Evolutionary conservation across 2,797 vertebrate species (phyloP), one percentile per base, ranked within the genome.

Genomic region (Neosalanx taihuensis): DNA sequence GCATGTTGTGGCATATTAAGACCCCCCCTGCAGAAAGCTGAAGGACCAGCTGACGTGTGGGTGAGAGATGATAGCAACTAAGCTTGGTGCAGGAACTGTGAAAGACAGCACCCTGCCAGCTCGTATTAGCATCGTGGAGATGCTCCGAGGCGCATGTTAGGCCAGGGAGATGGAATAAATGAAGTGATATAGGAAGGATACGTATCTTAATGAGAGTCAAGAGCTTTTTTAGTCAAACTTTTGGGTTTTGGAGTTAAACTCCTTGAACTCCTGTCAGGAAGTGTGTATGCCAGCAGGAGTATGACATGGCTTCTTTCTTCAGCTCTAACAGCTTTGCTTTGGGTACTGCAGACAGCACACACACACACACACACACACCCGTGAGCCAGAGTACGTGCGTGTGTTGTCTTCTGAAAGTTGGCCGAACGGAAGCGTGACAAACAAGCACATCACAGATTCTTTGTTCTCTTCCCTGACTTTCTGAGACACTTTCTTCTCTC

Each of bases 301-400:
- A 60, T 84, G 86, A 89, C 74, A 17, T 73, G 65, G 79, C 79
- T 67, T 72, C 13, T 82, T 79, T 46, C 5, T 57, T 61, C 6
- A 51, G 67, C 59, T 37, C 37, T 0, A 5, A 59, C 63, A 71
- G 64, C 68, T 63, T 67, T 7, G 30, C 76, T 66, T 69, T 72
- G 33, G 76, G 68, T 69, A 81, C 51, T 67, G 82, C 76, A 41
- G 60, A 61, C 10, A 1, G 63, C 59, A 72, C 73, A 73, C 46
- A 81, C 29, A 33, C 17, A n/a, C 53, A 35, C 23, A 58, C 35
- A 9, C 31, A 30, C 51, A 56, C 18, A 9, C 26, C 31, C 18
- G 10, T 17, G 51, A 5, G 51, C 17, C 5, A 1, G 51, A 18
- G 0, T 29, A 23, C 15, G 57, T 59, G 18, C 63, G 51, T 5